These are phyloP conservation scores for Eudyptes chrysolophus DNA, from an alignment of 2,113 vertebrate genomes.

Conservation along the genomic window DNA sequence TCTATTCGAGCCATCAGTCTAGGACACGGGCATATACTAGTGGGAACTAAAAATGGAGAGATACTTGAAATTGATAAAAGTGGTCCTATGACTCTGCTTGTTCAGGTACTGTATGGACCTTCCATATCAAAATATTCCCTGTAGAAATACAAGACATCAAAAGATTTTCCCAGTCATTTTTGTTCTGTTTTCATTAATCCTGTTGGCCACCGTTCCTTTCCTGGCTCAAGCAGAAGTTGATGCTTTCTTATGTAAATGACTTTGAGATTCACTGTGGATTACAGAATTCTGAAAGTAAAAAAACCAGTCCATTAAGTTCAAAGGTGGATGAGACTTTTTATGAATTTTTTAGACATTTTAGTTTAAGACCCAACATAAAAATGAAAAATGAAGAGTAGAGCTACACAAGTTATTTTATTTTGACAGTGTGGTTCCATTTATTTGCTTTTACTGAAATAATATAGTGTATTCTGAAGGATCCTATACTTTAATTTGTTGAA, in stretches of 20 bases:
- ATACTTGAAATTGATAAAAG: slow-evolving; percentile 97
- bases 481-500: not conserved
- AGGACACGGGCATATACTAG: slow-evolving; percentile 94
- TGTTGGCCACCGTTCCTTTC: not conserved
- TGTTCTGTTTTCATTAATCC: not conserved
- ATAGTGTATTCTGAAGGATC: not conserved
- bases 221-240: not conserved
- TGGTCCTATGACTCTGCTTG: slow-evolving; percentile 91
- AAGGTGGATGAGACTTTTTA: not conserved
- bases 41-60: slow-evolving; percentile 97
- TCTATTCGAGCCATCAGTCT: slow-evolving; percentile 94
- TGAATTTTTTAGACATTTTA: not conserved
- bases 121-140: not conserved
- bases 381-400: not conserved
- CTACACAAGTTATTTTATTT: not conserved
- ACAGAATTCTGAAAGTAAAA: not conserved
- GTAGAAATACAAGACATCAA: not conserved
- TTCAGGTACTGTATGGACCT: slow-evolving; percentile 76
- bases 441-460: not conserved
- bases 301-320: not conserved
- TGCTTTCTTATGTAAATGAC: not conserved
- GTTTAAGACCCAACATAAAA: not conserved
- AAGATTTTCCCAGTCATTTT: not conserved
- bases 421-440: not conserved
- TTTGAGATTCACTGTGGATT: not conserved